Percentiles rank a stretch among this genome's conserved stretches.
Evolutionary conservation across 2,888 invertebrate genomes (phyloP).

Genomic region (Sussaba pulchella): DNA sequence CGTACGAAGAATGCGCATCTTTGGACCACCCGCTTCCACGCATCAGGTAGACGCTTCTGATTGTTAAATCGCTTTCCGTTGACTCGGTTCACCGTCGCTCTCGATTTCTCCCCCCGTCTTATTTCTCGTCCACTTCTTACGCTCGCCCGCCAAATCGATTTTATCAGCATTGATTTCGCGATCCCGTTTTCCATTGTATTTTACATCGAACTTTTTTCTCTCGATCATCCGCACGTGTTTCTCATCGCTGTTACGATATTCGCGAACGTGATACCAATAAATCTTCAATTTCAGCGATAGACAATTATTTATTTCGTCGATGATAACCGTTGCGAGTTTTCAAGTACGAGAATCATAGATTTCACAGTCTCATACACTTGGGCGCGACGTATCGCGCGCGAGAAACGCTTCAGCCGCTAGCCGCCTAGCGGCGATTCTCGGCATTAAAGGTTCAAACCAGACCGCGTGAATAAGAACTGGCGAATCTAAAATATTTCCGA

Average conservation of each 20-base stretch:
- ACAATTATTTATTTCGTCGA: not conserved
- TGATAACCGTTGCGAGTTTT: not conserved
- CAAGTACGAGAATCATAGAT: not conserved
- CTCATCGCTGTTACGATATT: not conserved
- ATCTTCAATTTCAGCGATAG: not conserved
- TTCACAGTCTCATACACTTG: not conserved
- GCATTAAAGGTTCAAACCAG: no score
- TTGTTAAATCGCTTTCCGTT: conserved; percentile 47
- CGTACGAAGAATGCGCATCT: conserved; percentile 47
- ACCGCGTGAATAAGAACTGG: not conserved
- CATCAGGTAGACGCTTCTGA: conserved; percentile 24
- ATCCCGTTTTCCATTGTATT: not conserved
- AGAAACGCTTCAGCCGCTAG: not conserved
- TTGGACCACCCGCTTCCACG: conserved; percentile 53
- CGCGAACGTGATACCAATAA: not conserved
- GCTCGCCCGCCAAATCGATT: conserved; percentile 1
- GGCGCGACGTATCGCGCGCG: not conserved
- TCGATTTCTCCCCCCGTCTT: conserved; percentile 36
- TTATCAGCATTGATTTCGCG: conserved; percentile 15
- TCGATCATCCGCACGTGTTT: not conserved
- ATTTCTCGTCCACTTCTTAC: not conserved
- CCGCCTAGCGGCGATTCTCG: not conserved
- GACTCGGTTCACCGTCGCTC: conserved; percentile 28
- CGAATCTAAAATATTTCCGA: not conserved
- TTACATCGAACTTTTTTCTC: not conserved